Evolutionary conservation across 2,797 vertebrate species (phyloP), one percentile per base, ranked within the genome.

Genomic region (Hoplostethus mediterraneus): DNA sequence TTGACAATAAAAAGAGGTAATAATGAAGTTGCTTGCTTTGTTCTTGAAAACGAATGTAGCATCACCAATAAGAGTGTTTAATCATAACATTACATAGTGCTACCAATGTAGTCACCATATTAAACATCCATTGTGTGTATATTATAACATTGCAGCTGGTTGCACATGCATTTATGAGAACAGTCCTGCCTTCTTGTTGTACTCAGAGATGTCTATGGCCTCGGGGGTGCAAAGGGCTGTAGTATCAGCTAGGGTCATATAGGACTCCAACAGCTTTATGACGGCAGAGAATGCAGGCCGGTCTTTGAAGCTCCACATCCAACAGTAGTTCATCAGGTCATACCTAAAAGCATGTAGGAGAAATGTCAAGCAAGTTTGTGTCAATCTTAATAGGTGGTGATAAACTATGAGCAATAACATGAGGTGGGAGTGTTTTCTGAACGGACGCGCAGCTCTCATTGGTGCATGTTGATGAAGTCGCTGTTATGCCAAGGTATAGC

Each of bases 281-380:
- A 94, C 67, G 36, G 88, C 85, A 0, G 91, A 89, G 77, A 92
- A 95, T 0, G 80, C 59, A 0, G 94, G 94, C 6, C 93, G 72
- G 57, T 93, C 91, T 71, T 91, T 91, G 44, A 89, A 93, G 64
- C 91, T 89, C 93, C 93, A 94, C 89, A 93, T 94, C 92, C 93
- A 93, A 51, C 93, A 95, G 54, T 91, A 93, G 70, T 88, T 93
- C 92, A 95, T 94, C 13, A 95, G 77, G 44, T 93, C 90, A n/a
- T 90, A 93, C 80, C 95, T 95, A 65, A 10, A 75, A 62, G 25
- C 5, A 48, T 0, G 44, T 1, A 17, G 48, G 17, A 16, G 2
- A 2, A 45, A 17, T 44, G 42, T 12, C 1, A 16, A 10, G 11
- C 5, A 14, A 13, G 30, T 13, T 12, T 10, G 54, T 14, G 54